phyloP scores from a whole-genome alignment of 1,140 invertebrate species.

The Patella vulgata region DNA sequence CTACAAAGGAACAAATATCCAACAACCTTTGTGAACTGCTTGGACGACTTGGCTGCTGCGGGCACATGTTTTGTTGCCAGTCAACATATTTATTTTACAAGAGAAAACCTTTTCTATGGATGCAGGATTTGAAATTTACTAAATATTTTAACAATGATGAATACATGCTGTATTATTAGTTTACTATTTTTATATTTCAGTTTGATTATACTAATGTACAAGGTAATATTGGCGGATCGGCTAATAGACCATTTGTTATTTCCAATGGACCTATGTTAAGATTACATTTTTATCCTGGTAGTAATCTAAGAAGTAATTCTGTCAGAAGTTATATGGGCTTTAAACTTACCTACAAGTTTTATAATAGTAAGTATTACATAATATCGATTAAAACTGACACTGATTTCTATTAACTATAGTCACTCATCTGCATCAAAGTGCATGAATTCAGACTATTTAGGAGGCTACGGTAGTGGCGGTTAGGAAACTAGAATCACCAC shows the following conservation, averaged over 20 bases:
- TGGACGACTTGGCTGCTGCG: too few species aligned
- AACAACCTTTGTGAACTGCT: too few species aligned
- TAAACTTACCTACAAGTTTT: constrained; percentile 29
- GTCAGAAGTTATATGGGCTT: constrained; percentile 24
- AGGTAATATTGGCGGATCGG: not conserved
- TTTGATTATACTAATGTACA: constrained; percentile 22
- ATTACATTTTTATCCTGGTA: constrained; percentile 24
- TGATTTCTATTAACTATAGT: not conserved
- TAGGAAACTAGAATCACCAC: not conserved
- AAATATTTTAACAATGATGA: too few species aligned
- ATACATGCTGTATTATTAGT: too few species aligned
- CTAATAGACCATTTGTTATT: constrained; percentile 11
- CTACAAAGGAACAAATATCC: too few species aligned
- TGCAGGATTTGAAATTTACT: too few species aligned
- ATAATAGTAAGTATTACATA: constrained; percentile 11
- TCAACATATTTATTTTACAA: too few species aligned
- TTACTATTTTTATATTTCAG: constrained; percentile 8
- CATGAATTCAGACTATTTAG: not conserved
- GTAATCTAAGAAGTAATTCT: not conserved
- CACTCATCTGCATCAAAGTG: not conserved
- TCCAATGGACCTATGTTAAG: constrained; percentile 17
- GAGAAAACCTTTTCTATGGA: too few species aligned
- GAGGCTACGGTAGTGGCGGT: not conserved
- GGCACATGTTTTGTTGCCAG: too few species aligned
- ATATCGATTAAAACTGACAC: too few species aligned